phyloP scores from a whole-genome alignment of 2,797 vertebrate genomes.

The Octomys mimax region DNA sequence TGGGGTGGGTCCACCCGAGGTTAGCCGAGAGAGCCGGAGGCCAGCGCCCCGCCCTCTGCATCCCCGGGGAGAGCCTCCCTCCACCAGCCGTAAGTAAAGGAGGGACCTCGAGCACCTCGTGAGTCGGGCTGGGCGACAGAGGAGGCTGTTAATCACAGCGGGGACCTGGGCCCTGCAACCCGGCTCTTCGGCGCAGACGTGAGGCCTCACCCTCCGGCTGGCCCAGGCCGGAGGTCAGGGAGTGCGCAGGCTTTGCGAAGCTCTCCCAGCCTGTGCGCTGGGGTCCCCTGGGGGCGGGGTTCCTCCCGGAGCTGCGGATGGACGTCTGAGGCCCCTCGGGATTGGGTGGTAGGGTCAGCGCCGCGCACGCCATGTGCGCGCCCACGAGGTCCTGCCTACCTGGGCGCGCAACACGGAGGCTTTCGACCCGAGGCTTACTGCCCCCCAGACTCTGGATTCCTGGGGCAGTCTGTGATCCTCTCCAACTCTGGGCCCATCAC shows the following conservation, averaged over 20 bases:
- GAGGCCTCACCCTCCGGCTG: not conserved
- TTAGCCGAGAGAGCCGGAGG: constrained; percentile 48
- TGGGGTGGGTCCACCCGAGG: not conserved
- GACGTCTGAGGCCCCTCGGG: not conserved
- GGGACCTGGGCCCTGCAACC: not conserved
- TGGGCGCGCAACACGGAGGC: not conserved
- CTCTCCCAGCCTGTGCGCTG: no score
- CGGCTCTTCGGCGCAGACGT: not conserved
- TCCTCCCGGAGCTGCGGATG: not conserved
- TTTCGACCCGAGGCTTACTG: not conserved
- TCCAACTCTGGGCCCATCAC: not conserved
- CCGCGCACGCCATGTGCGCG: not conserved
- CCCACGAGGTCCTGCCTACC: not conserved
- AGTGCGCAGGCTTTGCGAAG: not conserved
- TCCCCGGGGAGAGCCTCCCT: not conserved
- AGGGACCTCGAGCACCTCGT: not conserved
- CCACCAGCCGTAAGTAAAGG: constrained; percentile 1
- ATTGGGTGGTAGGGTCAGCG: not conserved
- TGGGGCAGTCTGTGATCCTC: not conserved
- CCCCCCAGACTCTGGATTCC: not conserved
- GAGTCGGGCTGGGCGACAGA: not conserved
- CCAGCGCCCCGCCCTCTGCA: constrained; percentile 22
- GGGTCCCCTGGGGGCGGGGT: not conserved
- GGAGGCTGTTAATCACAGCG: not conserved
- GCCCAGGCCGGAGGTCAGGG: not conserved